phyloP scores from a whole-genome alignment of 2,797 vertebrate species.

The Pitangus sulphuratus region DNA sequence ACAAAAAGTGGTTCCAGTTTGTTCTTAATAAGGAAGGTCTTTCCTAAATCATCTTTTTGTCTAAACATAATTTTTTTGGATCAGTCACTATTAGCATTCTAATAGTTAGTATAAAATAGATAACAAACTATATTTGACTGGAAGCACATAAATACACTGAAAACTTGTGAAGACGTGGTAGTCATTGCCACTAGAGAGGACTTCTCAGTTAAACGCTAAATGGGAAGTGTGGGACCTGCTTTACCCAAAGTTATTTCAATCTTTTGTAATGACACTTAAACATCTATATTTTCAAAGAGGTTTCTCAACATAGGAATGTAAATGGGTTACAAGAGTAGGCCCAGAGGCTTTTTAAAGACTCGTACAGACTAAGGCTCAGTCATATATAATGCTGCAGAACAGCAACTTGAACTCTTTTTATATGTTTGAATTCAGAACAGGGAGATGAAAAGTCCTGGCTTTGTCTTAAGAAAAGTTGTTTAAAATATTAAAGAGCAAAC shows the following conservation, averaged over 20 bases:
- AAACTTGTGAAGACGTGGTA: not conserved
- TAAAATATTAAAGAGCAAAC: not conserved
- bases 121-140: rapidly evolving
- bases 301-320: not conserved
- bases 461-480: not conserved
- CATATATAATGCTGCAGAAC: not conserved
- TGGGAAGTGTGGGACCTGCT: not conserved
- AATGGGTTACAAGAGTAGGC: not conserved
- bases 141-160: not conserved
- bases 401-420: not conserved
- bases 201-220: not conserved
- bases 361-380: not conserved
- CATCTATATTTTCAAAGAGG: not conserved
- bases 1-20: not conserved
- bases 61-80: not conserved
- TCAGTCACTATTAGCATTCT: not conserved
- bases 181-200: not conserved
- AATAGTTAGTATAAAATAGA: not conserved
- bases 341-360: not conserved
- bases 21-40: not conserved
- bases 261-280: not conserved
- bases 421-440: not conserved
- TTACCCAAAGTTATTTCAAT: not conserved
- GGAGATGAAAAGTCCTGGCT: not conserved
- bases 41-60: not conserved